Evolutionary conservation across 1,140 invertebrate genomes (phyloP).

Genomic region (Agrilus planipennis): DNA sequence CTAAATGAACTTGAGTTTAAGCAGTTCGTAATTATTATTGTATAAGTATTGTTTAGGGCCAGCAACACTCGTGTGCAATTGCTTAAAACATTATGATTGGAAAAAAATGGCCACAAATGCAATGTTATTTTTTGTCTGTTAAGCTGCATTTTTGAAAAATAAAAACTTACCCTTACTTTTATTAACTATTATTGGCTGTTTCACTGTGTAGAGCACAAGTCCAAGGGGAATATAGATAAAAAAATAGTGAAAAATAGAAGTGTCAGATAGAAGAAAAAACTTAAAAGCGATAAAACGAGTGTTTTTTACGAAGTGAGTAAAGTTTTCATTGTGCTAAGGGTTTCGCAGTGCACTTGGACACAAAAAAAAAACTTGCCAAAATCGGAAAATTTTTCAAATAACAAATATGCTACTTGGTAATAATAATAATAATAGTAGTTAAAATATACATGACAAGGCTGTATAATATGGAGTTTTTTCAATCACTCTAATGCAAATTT

Average conservation of each 20-base stretch:
- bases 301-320: slow-evolving; percentile 14
- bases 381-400: slow-evolving; percentile 6
- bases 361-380: slow-evolving; percentile 8
- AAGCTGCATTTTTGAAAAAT: slow-evolving; percentile 35
- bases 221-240: slow-evolving; percentile 36
- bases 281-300: slow-evolving; percentile 7
- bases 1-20: too few relatives aligned
- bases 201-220: slow-evolving; percentile 35
- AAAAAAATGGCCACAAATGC: slow-evolving; percentile 26
- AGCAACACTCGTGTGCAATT: too few relatives aligned
- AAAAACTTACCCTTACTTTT: slow-evolving; percentile 37
- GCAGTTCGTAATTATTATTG: too few relatives aligned
- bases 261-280: slow-evolving; percentile 36
- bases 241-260: slow-evolving; percentile 38
- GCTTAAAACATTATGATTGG: slow-evolving; percentile 5
- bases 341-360: slow-evolving; percentile 29
- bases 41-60: too few relatives aligned
- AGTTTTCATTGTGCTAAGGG: slow-evolving; percentile 25
- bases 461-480: too few relatives aligned
- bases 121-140: slow-evolving; percentile 32
- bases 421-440: too few relatives aligned
- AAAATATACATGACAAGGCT: too few relatives aligned
- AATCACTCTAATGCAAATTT: too few relatives aligned
- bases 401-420: slow-evolving; percentile 32
- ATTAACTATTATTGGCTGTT: slow-evolving; percentile 35